phyloP scores from a whole-genome alignment of 2,113 vertebrate genomes.

The Colinus virginianus region DNA sequence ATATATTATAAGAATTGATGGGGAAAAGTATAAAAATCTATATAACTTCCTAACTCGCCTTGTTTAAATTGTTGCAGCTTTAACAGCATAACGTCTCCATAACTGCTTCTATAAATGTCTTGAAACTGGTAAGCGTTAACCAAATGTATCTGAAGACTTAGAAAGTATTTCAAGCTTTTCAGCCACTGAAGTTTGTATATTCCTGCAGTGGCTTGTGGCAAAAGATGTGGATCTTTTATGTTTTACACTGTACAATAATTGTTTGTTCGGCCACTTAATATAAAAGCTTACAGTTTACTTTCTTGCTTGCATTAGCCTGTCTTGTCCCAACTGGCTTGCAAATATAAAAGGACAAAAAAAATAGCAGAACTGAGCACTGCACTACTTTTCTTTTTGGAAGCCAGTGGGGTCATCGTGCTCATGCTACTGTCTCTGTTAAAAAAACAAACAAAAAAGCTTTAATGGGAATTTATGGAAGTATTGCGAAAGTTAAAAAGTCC shows the following conservation, averaged over 20 bases:
- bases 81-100: constrained; percentile 65
- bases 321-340: constrained; percentile 59
- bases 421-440: constrained; percentile 57
- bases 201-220: constrained; percentile 46
- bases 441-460: constrained; percentile 66
- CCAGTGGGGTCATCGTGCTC: constrained; percentile 39
- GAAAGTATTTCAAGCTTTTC: constrained; percentile 31
- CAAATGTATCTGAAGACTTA: constrained; percentile 26
- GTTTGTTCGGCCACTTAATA: constrained; percentile 44
- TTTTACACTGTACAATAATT: constrained; percentile 20
- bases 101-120: constrained; percentile 53
- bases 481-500: constrained; percentile 32
- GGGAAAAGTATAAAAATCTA: neutral
- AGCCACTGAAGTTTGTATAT: constrained; percentile 36
- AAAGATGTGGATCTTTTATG: neutral
- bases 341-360: constrained; percentile 40
- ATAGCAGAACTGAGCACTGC: neutral
- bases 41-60: constrained; percentile 49
- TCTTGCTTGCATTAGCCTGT: constrained; percentile 61
- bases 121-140: constrained; percentile 59
- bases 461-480: constrained; percentile 65
- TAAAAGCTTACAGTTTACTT: constrained; percentile 47
- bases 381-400: constrained; percentile 56
- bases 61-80: constrained; percentile 57
- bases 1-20: neutral